Percentiles rank a stretch among this genome's conserved stretches.
These are phyloP conservation scores for Phortica magna DNA, from an alignment of 2,888 invertebrate species.

Conservation along the genomic window DNA sequence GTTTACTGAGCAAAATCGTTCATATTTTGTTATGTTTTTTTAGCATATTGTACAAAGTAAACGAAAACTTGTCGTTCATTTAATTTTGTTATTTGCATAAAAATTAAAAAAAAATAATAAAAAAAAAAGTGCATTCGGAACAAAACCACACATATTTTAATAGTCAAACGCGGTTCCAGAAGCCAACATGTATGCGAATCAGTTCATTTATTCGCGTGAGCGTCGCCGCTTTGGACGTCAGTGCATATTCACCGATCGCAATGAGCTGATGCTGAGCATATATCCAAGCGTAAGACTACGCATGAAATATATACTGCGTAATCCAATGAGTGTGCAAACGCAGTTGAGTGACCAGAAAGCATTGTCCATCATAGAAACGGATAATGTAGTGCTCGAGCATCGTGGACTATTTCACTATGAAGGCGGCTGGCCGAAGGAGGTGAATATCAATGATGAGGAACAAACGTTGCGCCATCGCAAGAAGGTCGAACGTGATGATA, in stretches of 20 bases:
- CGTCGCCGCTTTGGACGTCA: constrained; percentile 86
- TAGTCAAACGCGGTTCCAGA: neutral
- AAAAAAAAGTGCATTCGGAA: too few relatives aligned
- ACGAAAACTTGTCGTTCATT: too few relatives aligned
- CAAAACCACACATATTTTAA: too few relatives aligned
- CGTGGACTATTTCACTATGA: constrained; percentile 87
- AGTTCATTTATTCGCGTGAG: constrained; percentile 76
- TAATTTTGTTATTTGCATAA: too few relatives aligned
- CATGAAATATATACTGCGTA: constrained; percentile 80
- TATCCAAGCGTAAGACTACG: constrained; percentile 80
- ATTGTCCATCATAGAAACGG: constrained; percentile 67
- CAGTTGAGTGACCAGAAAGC: constrained; percentile 80
- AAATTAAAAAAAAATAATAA: too few relatives aligned
- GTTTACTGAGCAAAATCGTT: neutral
- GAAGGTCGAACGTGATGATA: constrained; percentile 88
- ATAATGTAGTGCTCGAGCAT: constrained; percentile 66
- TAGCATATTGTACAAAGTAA: too few relatives aligned
- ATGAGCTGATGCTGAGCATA: constrained; percentile 82
- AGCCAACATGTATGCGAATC: constrained; percentile 58
- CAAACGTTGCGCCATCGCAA: constrained; percentile 86
- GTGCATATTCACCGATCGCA: constrained; percentile 84
- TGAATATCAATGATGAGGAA: constrained; percentile 83
- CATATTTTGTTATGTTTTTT: neutral
- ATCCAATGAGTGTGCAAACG: constrained; percentile 81
- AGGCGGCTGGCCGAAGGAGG: constrained; percentile 92